A percentile compares a stretch with the other conserved stretches of the same genome.
Conservation (phyloP, 2,113 vertebrate species). For the Lepus timidus region DNA sequence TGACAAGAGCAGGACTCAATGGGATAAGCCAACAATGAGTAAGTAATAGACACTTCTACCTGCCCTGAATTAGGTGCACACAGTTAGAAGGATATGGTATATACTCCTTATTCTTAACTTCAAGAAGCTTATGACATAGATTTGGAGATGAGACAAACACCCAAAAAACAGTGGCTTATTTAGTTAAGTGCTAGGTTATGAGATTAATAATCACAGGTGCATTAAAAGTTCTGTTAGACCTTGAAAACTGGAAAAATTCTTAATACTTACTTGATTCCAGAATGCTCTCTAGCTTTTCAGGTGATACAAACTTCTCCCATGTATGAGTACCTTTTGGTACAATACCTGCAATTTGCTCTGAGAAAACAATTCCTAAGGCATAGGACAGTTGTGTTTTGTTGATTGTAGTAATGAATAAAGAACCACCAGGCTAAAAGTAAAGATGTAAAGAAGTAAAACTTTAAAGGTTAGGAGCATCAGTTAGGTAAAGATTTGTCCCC, state of each 20-base stretch:
- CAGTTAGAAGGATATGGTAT: background rate
- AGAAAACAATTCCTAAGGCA: conserved; percentile 92
- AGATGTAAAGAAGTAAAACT: background rate
- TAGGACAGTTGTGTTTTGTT: conserved; percentile 97
- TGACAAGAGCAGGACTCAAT: background rate
- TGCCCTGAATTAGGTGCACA: background rate
- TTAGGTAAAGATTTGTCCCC: background rate
- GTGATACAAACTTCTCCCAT: conserved; percentile 97
- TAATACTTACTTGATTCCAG: conserved; percentile 94
- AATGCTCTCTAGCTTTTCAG: conserved; percentile 92
- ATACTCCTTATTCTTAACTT: background rate
- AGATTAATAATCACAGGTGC: background rate
- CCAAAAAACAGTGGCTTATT: background rate
- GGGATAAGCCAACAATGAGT: background rate
- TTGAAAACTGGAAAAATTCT: conserved; percentile 32
- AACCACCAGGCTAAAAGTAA: conserved; percentile 91
- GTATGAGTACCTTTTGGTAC: conserved; percentile 96
- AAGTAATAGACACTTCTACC: background rate
- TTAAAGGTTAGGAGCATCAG: background rate
- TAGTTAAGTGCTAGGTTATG: conserved; percentile 36
- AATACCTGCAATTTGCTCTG: conserved; percentile 93
- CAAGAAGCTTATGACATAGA: conserved; percentile 20
- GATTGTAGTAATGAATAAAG: conserved; percentile 97
- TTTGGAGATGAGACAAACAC: conserved; percentile 38
- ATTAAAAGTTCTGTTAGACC: background rate